Evolutionary conservation across 92 coral and sea anemone genomes (phyloP).

Genomic region (Umimayanthus chanpuru): DNA sequence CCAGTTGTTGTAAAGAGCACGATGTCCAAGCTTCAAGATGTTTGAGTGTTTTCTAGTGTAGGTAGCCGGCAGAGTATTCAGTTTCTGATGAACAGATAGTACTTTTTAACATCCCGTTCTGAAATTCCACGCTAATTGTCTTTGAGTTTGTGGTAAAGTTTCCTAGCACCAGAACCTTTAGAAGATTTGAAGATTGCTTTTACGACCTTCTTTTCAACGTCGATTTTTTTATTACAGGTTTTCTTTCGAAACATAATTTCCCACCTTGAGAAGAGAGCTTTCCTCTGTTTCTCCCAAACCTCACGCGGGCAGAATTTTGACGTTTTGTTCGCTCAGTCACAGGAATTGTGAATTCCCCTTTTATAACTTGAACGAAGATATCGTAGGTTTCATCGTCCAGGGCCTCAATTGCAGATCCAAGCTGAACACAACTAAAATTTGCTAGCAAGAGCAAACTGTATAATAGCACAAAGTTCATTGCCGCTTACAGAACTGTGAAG

Average conservation of each 20-base stretch:
- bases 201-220: conserved; percentile 34
- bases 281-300: conserved; percentile 48
- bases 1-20: no score
- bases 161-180: conserved; percentile 50
- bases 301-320: conserved; percentile 42
- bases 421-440: conserved; percentile 16
- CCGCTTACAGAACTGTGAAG: no score
- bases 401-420: conserved; percentile 30
- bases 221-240: conserved; percentile 26
- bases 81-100: conserved; percentile 34
- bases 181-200: conserved; percentile 21
- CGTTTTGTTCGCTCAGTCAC: conserved; percentile 38
- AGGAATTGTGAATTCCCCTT: conserved; percentile 48
- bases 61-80: no score
- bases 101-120: conserved; percentile 14
- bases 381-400: conserved; percentile 40
- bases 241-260: conserved; percentile 17
- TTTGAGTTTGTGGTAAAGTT: conserved; percentile 42
- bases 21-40: no score
- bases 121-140: conserved; percentile 45
- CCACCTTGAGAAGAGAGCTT: conserved; percentile 16
- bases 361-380: conserved; percentile 39
- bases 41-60: no score
- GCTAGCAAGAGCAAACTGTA: not conserved
- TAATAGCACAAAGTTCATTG: no score